phyloP scores from a whole-genome alignment of 2,113 vertebrate genomes.

The Coturnix japonica region DNA sequence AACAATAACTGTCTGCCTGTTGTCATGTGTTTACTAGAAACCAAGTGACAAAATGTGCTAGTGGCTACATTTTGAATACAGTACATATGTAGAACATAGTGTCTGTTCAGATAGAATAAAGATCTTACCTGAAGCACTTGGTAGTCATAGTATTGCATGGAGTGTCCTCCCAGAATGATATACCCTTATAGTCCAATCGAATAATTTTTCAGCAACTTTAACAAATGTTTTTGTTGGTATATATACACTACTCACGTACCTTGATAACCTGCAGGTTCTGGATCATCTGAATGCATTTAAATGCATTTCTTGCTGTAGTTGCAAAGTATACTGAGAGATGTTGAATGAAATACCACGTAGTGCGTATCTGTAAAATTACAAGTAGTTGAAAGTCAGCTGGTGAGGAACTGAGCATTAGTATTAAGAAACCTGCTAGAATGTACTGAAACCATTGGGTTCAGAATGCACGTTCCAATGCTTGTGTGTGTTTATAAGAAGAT shows the following conservation, averaged over 20 bases:
- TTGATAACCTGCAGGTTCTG: neutral
- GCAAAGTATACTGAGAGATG: neutral
- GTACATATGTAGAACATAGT: neutral
- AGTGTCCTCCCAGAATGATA: neutral
- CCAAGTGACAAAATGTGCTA: neutral
- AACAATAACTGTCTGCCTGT: neutral
- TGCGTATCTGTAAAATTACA: neutral
- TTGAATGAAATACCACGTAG: neutral
- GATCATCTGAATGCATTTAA: neutral
- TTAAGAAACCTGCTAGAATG: neutral
- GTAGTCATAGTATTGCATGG: neutral
- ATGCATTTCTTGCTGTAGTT: neutral
- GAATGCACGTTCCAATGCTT: rapidly evolving
- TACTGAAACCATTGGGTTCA: neutral
- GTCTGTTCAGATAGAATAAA: neutral
- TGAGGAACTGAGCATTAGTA: neutral
- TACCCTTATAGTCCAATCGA: neutral
- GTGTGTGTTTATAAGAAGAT: neutral
- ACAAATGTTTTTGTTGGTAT: neutral
- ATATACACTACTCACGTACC: neutral
- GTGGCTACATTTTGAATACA: neutral
- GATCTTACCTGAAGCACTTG: neutral
- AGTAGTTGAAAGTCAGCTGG: neutral
- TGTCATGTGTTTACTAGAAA: neutral
- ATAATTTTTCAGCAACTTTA: neutral